A percentile compares a stretch with the other conserved stretches of the same genome.
phyloP scores from a whole-genome alignment of 2,797 vertebrate species.

The Lindbergichthys nudifrons region DNA sequence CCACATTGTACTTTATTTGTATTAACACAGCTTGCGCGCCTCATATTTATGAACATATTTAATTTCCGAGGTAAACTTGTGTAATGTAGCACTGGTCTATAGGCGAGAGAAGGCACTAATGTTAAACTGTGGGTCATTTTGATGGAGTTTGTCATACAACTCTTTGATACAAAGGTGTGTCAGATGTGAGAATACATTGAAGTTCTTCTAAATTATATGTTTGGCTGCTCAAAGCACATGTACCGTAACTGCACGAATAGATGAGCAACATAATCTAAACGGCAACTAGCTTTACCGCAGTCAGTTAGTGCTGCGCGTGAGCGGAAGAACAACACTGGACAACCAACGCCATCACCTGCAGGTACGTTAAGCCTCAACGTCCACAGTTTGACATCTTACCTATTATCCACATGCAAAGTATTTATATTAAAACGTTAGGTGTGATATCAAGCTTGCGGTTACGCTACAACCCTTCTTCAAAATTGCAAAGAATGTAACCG shows the following conservation, averaged over 20 bases:
- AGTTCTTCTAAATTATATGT: not conserved
- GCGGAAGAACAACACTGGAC: slow-evolving; percentile 13
- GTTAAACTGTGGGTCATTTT: not conserved
- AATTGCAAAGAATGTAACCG: not conserved
- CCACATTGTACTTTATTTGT: no score
- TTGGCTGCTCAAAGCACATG: not conserved
- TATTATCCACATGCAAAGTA: accelerated
- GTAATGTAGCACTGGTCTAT: not conserved
- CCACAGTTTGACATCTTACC: not conserved
- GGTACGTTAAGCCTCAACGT: not conserved
- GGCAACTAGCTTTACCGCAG: not conserved
- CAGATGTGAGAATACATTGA: not conserved
- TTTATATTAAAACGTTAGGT: not conserved
- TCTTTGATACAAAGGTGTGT: not conserved
- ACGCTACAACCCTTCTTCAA: not conserved
- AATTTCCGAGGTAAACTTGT: no score
- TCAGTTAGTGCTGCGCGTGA: not conserved
- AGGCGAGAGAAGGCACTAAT: accelerated
- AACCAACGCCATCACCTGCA: slow-evolving; percentile 6
- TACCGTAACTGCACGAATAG: not conserved
- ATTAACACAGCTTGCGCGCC: no score
- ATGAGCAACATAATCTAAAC: not conserved
- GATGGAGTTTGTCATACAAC: not conserved
- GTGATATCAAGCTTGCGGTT: not conserved
- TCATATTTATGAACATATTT: not conserved